phyloP scores from a whole-genome alignment of 2,888 invertebrate species.

The Bursaphelenchus okinawaensis region DNA sequence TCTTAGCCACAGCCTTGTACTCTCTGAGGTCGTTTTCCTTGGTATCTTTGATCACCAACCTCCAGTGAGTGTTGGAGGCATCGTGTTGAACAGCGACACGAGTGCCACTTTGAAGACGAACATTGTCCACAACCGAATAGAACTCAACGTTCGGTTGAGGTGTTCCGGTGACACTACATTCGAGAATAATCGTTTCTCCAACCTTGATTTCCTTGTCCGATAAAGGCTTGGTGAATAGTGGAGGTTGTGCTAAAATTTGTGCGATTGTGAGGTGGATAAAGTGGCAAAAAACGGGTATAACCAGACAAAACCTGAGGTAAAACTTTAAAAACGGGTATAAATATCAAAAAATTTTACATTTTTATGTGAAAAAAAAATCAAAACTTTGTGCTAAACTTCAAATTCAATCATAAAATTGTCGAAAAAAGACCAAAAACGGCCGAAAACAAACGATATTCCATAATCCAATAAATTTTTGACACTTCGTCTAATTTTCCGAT shows the following conservation, averaged over 20 bases:
- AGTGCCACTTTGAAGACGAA: constrained; percentile 32
- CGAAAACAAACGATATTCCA: background rate
- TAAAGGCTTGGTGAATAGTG: constrained; percentile 52
- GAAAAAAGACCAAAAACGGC: background rate
- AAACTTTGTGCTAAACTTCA: too few species aligned
- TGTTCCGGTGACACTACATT: constrained; percentile 52
- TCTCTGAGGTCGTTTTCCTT: constrained; percentile 62
- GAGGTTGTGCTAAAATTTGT: constrained; percentile 45
- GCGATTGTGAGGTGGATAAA: constrained; percentile 14
- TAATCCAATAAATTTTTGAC: background rate
- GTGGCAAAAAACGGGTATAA: constrained; percentile 8
- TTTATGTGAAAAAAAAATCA: background rate
- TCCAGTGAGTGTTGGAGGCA: constrained; percentile 51
- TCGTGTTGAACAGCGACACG: constrained; percentile 50
- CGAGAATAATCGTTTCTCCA: constrained; percentile 52
- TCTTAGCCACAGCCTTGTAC: constrained; percentile 65
- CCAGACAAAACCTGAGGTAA: too few species aligned
- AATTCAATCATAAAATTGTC: too few species aligned
- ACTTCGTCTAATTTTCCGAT: background rate
- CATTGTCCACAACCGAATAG: constrained; percentile 34
- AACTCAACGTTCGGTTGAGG: constrained; percentile 56
- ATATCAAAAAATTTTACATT: too few species aligned
- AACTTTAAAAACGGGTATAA: too few species aligned
- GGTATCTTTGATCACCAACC: constrained; percentile 61
- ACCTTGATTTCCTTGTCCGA: constrained; percentile 39